These are phyloP conservation scores for Phymatocera aterrima DNA, from an alignment of 2,888 invertebrate species.

Conservation along the genomic window DNA sequence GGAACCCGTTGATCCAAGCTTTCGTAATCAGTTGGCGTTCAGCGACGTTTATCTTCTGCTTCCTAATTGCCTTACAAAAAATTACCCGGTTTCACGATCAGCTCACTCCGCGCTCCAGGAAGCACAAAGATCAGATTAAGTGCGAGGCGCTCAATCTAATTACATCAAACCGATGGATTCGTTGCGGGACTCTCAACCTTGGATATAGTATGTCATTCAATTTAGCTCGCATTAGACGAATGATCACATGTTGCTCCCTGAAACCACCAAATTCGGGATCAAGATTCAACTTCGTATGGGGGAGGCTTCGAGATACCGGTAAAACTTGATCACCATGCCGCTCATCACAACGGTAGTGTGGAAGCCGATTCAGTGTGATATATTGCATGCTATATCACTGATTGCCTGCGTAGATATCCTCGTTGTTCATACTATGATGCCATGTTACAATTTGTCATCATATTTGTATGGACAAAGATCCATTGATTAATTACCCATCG, in stretches of 20 bases:
- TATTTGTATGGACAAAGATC: neutral
- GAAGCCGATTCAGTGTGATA: neutral
- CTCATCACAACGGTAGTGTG: neutral
- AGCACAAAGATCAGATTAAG: neutral
- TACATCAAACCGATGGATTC: neutral
- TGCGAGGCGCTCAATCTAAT: neutral
- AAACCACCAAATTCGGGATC: neutral
- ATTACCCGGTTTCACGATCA: constrained; percentile 5
- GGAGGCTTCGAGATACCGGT: neutral
- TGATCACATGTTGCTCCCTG: neutral
- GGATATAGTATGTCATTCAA: neutral
- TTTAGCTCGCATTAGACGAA: neutral
- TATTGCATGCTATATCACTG: constrained; percentile 1
- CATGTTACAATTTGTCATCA: no score
- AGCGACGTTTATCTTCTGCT: constrained; percentile 3
- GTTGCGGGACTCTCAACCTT: no score
- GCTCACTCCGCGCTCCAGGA: neutral
- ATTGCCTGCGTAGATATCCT: neutral
- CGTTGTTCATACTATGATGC: neutral
- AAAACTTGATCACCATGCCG: neutral
- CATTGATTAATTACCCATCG: neutral
- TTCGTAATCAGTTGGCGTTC: constrained; percentile 15
- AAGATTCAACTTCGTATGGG: neutral
- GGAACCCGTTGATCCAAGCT: neutral
- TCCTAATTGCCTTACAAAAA: constrained; percentile 1